phyloP scores from a whole-genome alignment of 1,140 invertebrate species.

The Mercenaria mercenaria region DNA sequence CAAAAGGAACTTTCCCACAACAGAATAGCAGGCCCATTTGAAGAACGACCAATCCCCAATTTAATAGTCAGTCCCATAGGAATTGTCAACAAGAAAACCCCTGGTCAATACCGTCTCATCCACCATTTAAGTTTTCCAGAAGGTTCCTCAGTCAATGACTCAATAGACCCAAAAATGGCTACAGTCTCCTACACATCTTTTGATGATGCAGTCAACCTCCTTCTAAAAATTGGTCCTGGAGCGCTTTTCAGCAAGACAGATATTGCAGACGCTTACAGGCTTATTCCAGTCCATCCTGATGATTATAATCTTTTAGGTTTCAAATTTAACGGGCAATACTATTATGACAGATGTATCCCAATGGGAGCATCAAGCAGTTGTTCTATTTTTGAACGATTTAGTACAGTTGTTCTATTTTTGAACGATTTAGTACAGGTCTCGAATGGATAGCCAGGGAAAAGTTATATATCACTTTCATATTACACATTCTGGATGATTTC shows the following conservation, averaged over 20 bases:
- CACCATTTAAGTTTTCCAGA: slow-evolving; percentile 29
- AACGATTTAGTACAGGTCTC: not conserved
- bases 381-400: slow-evolving; percentile 17
- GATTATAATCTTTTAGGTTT: slow-evolving; percentile 3
- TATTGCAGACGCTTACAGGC: not conserved
- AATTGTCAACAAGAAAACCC: slow-evolving; percentile 8
- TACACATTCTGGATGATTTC: slow-evolving; percentile 52
- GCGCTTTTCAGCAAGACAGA: slow-evolving; percentile 5
- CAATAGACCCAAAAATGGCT: not conserved
- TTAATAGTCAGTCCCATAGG: slow-evolving; percentile 37
- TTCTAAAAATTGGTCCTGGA: not conserved
- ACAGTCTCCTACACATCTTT: slow-evolving; percentile 2
- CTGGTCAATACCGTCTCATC: slow-evolving; percentile 22
- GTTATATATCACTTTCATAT: not conserved
- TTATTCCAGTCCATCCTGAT: slow-evolving; percentile 25
- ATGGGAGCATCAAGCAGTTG: slow-evolving; percentile 16
- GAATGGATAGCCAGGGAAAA: not conserved
- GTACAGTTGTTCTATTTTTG: slow-evolving; percentile 25
- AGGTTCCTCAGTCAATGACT: not conserved
- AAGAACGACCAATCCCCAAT: not conserved
- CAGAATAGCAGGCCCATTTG: slow-evolving; percentile 23
- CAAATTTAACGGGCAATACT: not conserved
- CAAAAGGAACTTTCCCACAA: not conserved
- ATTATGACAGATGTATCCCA: slow-evolving; percentile 33
- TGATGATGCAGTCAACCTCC: slow-evolving; percentile 5